phyloP scores from a whole-genome alignment of 2,888 invertebrate species.

The Hipparchia sbordonii region DNA sequence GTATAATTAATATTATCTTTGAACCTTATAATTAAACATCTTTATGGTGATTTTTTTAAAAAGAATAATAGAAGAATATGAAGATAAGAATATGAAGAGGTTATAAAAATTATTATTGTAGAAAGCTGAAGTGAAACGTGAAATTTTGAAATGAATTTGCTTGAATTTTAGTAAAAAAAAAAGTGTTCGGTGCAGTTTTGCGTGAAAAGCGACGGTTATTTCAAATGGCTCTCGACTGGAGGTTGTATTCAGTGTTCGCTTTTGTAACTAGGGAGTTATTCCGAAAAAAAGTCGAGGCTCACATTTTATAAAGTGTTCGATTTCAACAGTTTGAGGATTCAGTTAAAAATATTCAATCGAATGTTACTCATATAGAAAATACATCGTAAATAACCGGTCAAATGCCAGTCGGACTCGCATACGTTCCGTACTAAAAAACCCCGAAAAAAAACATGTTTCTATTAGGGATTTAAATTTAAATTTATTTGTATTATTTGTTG shows the following conservation, averaged over 20 bases:
- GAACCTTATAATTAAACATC: too few relatives aligned
- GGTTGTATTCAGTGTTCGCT: slow-evolving; percentile 20
- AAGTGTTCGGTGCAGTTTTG: slow-evolving; percentile 21
- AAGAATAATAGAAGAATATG: too few relatives aligned
- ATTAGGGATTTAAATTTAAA: too few relatives aligned
- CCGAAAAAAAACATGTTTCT: too few relatives aligned
- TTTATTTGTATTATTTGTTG: too few relatives aligned
- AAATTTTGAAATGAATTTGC: not conserved
- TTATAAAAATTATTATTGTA: too few relatives aligned
- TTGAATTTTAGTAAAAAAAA: slow-evolving; percentile 16
- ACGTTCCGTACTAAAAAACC: too few relatives aligned
- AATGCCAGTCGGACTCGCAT: too few relatives aligned
- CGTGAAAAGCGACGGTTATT: slow-evolving; percentile 22
- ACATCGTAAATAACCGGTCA: too few relatives aligned
- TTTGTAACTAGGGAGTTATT: slow-evolving; percentile 13
- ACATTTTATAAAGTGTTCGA: not conserved
- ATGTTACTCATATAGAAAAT: not conserved
- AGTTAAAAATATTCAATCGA: slow-evolving; percentile 11
- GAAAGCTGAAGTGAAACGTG: not conserved
- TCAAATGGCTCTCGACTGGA: slow-evolving; percentile 17
- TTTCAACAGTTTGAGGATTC: slow-evolving; percentile 2
- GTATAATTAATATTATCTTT: too few relatives aligned
- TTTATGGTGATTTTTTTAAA: too few relatives aligned
- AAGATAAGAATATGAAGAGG: not conserved
- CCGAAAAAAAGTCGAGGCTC: slow-evolving; percentile 1